These are phyloP conservation scores for Trichacis sp. DNA, from an alignment of 2,888 invertebrate species.

Conservation along the genomic window DNA sequence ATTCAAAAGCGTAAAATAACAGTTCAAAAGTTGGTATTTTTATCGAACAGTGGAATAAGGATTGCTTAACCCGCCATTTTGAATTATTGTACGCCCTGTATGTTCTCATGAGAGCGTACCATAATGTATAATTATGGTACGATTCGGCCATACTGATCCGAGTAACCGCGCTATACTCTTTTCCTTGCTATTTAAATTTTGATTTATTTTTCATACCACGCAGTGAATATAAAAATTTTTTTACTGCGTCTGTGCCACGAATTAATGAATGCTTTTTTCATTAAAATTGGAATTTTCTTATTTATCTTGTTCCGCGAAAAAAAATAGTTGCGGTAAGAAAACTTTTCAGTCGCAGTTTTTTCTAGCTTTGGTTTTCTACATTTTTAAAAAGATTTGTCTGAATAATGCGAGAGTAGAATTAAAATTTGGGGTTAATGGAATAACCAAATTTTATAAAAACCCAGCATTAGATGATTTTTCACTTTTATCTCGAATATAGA, in stretches of 20 bases:
- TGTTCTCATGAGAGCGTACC: constrained; percentile 6
- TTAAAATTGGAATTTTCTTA: too few relatives aligned
- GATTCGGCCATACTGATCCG: constrained; percentile 7
- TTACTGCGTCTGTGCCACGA: not conserved
- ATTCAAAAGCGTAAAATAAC: not conserved
- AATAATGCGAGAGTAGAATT: too few relatives aligned
- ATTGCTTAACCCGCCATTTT: not conserved
- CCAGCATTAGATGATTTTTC: too few relatives aligned
- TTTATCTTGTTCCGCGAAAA: too few relatives aligned
- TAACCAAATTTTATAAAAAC: too few relatives aligned
- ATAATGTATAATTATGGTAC: constrained; percentile 6
- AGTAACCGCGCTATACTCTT: constrained; percentile 1
- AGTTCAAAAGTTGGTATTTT: constrained; percentile 1
- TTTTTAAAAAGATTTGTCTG: too few relatives aligned
- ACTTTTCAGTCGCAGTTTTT: too few relatives aligned
- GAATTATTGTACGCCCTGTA: constrained; percentile 6
- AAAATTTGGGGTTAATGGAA: too few relatives aligned
- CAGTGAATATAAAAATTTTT: not conserved
- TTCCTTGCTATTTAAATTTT: not conserved
- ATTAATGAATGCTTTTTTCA: not conserved
- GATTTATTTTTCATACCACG: not conserved
- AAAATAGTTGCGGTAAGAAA: too few relatives aligned
- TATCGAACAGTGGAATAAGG: constrained; percentile 1
- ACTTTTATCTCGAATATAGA: too few relatives aligned
- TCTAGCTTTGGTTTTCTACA: too few relatives aligned